Evolutionary conservation across 2,797 vertebrate species (phyloP).

Genomic region (Calcarius lapponicus): DNA sequence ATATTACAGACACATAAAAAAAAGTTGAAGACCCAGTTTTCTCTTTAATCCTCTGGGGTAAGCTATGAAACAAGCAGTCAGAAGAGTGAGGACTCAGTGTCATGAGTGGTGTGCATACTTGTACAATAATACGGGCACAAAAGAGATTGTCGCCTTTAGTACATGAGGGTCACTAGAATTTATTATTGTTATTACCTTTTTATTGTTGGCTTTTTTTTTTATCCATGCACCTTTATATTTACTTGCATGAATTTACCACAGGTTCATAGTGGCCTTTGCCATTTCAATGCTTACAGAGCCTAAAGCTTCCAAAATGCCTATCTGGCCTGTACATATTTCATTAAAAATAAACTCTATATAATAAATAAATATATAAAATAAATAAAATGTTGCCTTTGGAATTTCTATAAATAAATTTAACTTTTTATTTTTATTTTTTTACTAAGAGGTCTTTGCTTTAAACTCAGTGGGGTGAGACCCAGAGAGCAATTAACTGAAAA

Average conservation of each 20-base stretch:
- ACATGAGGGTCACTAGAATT: conserved; percentile 79
- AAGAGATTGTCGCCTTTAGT: conserved; percentile 82
- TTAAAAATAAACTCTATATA: conserved; percentile 99
- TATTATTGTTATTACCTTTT: conserved; percentile 59
- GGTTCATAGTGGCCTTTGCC: conserved; percentile 80
- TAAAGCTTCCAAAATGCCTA: conserved; percentile 88
- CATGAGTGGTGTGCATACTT: conserved; percentile 78
- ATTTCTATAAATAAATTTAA: conserved; percentile 96
- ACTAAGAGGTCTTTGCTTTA: conserved; percentile 86
- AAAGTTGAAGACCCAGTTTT: conserved; percentile 80
- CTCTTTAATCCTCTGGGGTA: conserved; percentile 80
- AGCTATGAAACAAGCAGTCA: conserved; percentile 83
- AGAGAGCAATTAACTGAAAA: conserved; percentile 77
- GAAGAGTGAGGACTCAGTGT: conserved; percentile 80
- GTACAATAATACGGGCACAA: conserved; percentile 83
- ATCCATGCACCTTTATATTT: conserved; percentile 79
- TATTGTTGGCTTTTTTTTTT: conserved; percentile 42
- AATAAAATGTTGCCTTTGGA: conserved; percentile 95
- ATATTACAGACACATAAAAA: conserved; percentile 80
- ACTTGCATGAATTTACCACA: conserved; percentile 84
- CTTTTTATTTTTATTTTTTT: conserved; percentile 78
- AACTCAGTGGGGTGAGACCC: conserved; percentile 76
- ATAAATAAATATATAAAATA: conserved; percentile 99
- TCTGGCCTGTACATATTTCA: conserved; percentile 91
- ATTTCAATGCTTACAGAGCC: conserved; percentile 83